Conservation (phyloP, 2,113 vertebrate genomes). For the Laterallus jamaicensis region DNA sequence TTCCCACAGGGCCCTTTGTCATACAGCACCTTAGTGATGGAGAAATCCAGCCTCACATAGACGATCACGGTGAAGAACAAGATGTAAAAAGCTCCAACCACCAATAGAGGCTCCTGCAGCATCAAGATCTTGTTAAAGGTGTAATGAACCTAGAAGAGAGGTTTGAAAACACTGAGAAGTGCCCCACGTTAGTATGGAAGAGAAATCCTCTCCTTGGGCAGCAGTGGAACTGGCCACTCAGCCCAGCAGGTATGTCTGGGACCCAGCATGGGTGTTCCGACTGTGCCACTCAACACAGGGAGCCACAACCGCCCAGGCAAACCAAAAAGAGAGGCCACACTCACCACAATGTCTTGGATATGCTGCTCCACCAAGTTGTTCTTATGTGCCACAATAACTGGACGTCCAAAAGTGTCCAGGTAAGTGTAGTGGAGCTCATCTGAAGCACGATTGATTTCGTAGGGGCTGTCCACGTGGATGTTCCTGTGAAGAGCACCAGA, state of each 20-base stretch:
- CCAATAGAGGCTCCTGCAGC: conserved; percentile 96
- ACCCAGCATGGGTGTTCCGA: neutral
- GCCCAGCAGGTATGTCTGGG: neutral
- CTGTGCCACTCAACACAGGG: accelerated
- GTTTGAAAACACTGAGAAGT: neutral
- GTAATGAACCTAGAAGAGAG: conserved; percentile 86
- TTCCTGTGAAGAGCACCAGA: conserved; percentile 76
- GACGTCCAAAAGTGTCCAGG: conserved; percentile 95
- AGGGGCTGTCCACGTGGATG: conserved; percentile 93
- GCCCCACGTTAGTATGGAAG: neutral
- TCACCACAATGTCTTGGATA: conserved; percentile 96
- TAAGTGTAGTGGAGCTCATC: conserved; percentile 97
- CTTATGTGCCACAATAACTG: conserved; percentile 93
- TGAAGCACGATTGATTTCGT: conserved; percentile 84
- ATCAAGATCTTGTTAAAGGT: conserved; percentile 97
- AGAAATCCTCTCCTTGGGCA: neutral
- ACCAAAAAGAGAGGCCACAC: neutral
- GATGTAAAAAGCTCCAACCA: conserved; percentile 96
- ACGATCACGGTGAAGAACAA: conserved; percentile 97
- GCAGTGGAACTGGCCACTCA: neutral
- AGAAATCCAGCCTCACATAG: conserved; percentile 96
- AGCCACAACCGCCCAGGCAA: neutral
- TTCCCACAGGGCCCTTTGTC: neutral
- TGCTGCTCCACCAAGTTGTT: conserved; percentile 96
- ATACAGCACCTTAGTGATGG: conserved; percentile 92